Evolutionary conservation across 2,797 vertebrate genomes (phyloP), one percentile per base, ranked within the genome.

Genomic region (Oreochromis mossambicus): DNA sequence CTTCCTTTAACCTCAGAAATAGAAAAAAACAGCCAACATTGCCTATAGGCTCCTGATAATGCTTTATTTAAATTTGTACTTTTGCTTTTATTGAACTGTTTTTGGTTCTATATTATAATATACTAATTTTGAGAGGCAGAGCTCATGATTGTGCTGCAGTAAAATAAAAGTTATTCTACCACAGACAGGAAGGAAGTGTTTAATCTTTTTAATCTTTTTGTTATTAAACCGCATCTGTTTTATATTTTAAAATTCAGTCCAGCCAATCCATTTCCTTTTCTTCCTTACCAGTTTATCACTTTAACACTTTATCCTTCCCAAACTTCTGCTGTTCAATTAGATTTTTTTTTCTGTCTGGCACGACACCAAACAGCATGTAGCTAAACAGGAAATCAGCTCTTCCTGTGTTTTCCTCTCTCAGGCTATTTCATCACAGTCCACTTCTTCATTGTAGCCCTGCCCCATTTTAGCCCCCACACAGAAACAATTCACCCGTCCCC

Each of bases 371-470:
- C 32, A 81, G n/a, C 41, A 79, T 12, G 32, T 46, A 48, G 41
- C 9, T 12, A 78, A 79, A 81, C 48, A 88, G 81, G 55, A 91
- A 84, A 70, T 24, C 11, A 2, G 7, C 5, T 46, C 3, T 61
- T 21, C 19, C 12, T 52, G 38, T 70, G n/a, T 17, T 78, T 26
- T n/a, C 15, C 8, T 14, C 15, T 48, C 56, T 24, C n/a, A 11
- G 12, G 38, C n/a, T 50, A 70, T 88, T 90, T 86, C 19, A 56
- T 26, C 38, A 87, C 87, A 88, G 77, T 87, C 79, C 75, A 26
- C 34, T 79, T 83, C 75, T 88, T 73, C 43, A 70, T 81, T 78
- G 61, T 11, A 56, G 55, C 56, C 66, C 34, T 48, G 6, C 19
- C 70, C 55, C 68, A 24, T 63, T 63, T 3, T 21, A 41, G 52